Base-by-base conservation (phyloP, 2,113 vertebrate species). In the Ochotona curzoniae region DNA sequence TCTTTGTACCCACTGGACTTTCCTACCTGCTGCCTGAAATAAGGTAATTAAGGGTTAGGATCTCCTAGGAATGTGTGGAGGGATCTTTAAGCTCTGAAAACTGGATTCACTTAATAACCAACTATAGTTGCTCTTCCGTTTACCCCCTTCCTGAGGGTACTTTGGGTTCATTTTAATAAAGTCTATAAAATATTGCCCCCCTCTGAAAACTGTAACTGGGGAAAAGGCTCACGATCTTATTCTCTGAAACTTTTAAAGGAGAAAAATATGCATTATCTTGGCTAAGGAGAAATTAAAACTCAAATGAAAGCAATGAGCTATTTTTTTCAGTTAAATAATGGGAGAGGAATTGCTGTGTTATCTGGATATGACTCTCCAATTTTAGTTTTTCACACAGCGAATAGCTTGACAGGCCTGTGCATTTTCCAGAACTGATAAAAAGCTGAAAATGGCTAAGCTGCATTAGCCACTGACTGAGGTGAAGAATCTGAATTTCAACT, bases 21-120 rank as follows among this genome's bases (percentile, higher is more conserved):
- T 93, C 87, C 89, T 93, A 81, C 83, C 86, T 82, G 74, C 79
- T 90, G 44, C 89, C 87, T 79, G 90, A 96, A 96, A 95, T 91
- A 85, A 96, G 74, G 93, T 96, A 96, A 96, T 96, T 95, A 96
- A 94, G 83, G 49, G 76, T 57, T 84, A 57, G 92, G 21, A 15
- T 96, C 93, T 97, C 95, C 28, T 66, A 94, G 96, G 92, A 96
- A 64, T 69, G 74, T 15, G 0, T 2, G 70, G 28, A 87, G 71
- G 76, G 51, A 93, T 84, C 92, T 93, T 95, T 64, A 82, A 95
- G 93, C 54, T 87, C 70, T 67, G 54, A 94, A 96, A 96, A 94
- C 93, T 95, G 83, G 70, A 87, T 97, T 96, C 93, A 76, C 21
- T 92, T 83, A 92, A 54, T 63, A 54, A 69, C 70, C 83, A 78